Base-by-base conservation (phyloP, 2,888 invertebrate genomes). In the Drosophila rubida region DNA sequence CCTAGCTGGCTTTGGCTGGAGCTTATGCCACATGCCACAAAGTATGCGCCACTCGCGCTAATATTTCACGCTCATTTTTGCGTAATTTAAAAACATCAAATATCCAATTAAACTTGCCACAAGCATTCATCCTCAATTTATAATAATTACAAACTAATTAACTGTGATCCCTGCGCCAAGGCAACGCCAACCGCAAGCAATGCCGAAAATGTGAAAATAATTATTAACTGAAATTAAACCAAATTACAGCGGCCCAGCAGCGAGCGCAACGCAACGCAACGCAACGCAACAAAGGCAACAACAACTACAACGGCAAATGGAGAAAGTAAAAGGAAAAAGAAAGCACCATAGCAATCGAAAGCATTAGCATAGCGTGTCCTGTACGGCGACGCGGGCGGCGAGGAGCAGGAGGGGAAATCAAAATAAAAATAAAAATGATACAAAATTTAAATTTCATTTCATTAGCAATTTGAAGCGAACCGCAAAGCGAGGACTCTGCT, bases 131-230 rank as follows among this genome's bases (percentile, higher is more conserved):
- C 84, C 80, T 71, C 78, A 87, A 89, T 90, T 90, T 90, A 86
- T 87, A 88, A 83, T 83, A 90, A 89, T 89, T 90, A 87, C 89
- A 85, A 86, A 89, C 87, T 90, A 89, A 90, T 89, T 89, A 89
- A 88, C 88, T 90, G 75, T 70, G 86, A 80, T 80, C 75, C 84
- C 81, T 60, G 41, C 41, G 76, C 64, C 83, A 69, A 71, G 87
- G 84, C 88, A 79, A 74, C 80, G 51, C 42, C 63, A 74, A 80
- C 80, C 83, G 55, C 87, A 78, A 77, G 74, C 66, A 80, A 82
- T 75, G 70, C 86, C 54, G 55, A 85, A 85, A 85, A 87, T 85
- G 77, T 73, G 76, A 77, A 87, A 85, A 87, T 87, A 87, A 85
- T 85, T 85, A 83, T 85, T 83, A 83, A 79, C 86, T 86, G 88